A percentile compares a stretch with the other conserved stretches of the same genome.
These are phyloP conservation scores for chimpanzee (Pan troglodytes) DNA, from an alignment of 2,113 vertebrate species.

Conservation along the genomic window NHGRI_mPanTro3-v2.1_pri NC_072413.2:96140501-96141000, in stretches of 20 bases:
- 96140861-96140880: background rate
- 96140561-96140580: conserved; percentile 66
- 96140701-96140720: background rate
- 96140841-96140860: background rate
- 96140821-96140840: background rate
- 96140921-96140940: background rate
- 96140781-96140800: background rate
- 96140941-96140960: no score
- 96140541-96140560: conserved; percentile 70
- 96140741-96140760: fast-evolving
- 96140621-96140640: conserved; percentile 7
- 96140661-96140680: background rate
- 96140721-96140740: background rate
- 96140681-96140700: background rate
- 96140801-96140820: background rate
- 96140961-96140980: no score
- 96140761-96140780: background rate
- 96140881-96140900: fast-evolving
- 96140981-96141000: background rate
- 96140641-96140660: conserved; percentile 49
- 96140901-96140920: background rate
- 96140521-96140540: conserved; percentile 62
- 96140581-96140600: conserved; percentile 56
- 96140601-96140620: conserved; percentile 44
- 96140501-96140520: conserved; percentile 61